Percentiles rank a stretch among this genome's conserved stretches.
Conservation (phyloP, 2,888 invertebrate genomes). For the Rhamnusium bicolor region DNA sequence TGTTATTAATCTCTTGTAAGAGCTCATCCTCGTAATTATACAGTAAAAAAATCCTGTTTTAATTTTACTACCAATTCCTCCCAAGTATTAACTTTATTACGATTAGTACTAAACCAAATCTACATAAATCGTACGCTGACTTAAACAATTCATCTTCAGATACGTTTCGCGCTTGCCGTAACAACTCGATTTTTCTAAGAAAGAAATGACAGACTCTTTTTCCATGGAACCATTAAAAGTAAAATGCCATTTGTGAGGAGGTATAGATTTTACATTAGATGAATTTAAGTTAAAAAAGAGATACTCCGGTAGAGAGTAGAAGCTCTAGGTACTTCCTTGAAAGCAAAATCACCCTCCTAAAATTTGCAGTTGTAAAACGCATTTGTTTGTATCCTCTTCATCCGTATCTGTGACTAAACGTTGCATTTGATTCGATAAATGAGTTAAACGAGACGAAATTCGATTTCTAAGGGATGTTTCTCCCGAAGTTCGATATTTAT, state of each 20-base stretch:
- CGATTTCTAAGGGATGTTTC: too few species aligned
- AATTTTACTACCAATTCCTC: too few species aligned
- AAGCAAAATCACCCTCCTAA: slow-evolving; percentile 8
- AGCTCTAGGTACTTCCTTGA: neutral
- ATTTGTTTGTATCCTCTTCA: neutral
- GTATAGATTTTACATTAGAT: too few species aligned
- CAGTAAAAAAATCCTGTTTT: too few species aligned
- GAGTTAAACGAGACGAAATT: too few species aligned
- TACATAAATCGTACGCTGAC: slow-evolving; percentile 35
- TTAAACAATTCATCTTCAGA: neutral
- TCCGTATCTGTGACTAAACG: too few species aligned
- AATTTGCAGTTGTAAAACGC: neutral
- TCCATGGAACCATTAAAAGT: neutral
- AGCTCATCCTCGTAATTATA: slow-evolving; percentile 34
- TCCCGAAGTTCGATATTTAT: too few species aligned
- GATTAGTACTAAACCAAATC: slow-evolving; percentile 32
- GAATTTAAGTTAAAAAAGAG: too few species aligned
- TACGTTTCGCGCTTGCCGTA: neutral
- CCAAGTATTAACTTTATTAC: too few species aligned
- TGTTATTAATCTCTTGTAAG: slow-evolving; percentile 9
- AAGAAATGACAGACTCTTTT: neutral
- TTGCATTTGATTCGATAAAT: too few species aligned
- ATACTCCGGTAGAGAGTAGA: neutral
- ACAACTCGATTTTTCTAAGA: neutral
- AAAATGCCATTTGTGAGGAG: neutral